phyloP scores from a whole-genome alignment of 2,888 invertebrate species.

The Aspidiotus destructor region DNA sequence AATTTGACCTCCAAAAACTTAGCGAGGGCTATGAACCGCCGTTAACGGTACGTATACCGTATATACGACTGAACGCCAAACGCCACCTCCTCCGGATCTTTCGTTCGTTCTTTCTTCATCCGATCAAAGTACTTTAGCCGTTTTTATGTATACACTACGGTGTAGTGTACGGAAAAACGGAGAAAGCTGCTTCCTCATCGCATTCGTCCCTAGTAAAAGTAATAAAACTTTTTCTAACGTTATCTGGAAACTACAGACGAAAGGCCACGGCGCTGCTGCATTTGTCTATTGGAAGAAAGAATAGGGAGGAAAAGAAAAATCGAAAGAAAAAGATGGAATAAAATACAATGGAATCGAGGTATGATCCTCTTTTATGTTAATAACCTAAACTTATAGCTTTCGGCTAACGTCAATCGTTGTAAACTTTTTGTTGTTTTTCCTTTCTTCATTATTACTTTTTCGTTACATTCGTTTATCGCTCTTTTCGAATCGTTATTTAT shows the following conservation, averaged over 20 bases:
- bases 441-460: constrained; percentile 4
- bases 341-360: background rate
- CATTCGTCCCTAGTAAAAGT: constrained; percentile 28
- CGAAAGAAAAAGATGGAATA: too few relatives aligned
- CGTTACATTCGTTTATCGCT: constrained; percentile 17
- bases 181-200: constrained; percentile 30
- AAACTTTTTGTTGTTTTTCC: constrained; percentile 7
- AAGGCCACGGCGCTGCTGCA: constrained; percentile 19
- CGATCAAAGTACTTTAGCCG: constrained; percentile 23
- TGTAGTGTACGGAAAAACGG: constrained; percentile 25
- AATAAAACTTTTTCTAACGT: constrained; percentile 29
- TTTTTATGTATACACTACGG: background rate
- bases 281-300: background rate
- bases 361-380: constrained; percentile 23
- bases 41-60: constrained; percentile 8
- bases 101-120: constrained; percentile 15
- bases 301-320: too few relatives aligned
- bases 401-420: constrained; percentile 17
- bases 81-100: background rate
- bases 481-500: too few relatives aligned
- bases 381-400: constrained; percentile 26
- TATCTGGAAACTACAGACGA: constrained; percentile 30
- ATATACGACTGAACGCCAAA: background rate
- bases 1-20: constrained; percentile 33
- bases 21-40: constrained; percentile 28